Base-by-base conservation (phyloP, 2,888 invertebrate genomes). In the Copidosoma aretas region DNA sequence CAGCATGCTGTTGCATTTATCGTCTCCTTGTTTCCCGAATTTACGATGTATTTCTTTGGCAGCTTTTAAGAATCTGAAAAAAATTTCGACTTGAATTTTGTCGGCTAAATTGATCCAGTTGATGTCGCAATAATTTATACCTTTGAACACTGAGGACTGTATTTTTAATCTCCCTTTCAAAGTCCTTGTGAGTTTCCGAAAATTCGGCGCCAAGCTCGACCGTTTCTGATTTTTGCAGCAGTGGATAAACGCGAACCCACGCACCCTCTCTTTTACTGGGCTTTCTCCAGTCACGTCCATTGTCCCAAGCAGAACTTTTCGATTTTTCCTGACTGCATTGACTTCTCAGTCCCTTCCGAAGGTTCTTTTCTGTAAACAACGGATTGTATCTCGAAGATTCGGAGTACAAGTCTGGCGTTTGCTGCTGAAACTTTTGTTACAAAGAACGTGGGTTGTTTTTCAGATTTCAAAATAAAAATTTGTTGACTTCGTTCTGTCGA, bases 161-260 rank as follows among this genome's bases (percentile, higher is more conserved):
- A 72, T 74, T 79, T 66, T 79, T 84, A 43, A 82, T 78, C 73
- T 83, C 81, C 43, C 76, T 81, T 54, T 84, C 83, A 39, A 76
- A 64, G 32, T 74, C 73, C 61, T 75, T 75, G 1, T 78, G 73
- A 5, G 71, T 68, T 24, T 79, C 82, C 64, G 73, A 76, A 72
- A 65, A 80, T 79, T 75, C 75, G 63, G 78, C 81, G 77, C 51
- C 80, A 60, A 74, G 71, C 64, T 75, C 76, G 49, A 73, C 64
- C 22, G 73, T 78, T 67, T 78, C 78, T 32, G 72, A 62, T 79
- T 79, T 52, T 78, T 78, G 54, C 75, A 82, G 78, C 65, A 89
- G 83, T 0, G 94, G 94, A 84, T 91, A 93, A 68, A 92, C 88
- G 73, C 93, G 85, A 54, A 91, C 88, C 91, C 93, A 94, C 52